Evolutionary conservation across 2,113 vertebrate species (phyloP).

Genomic region (Genyomyrus donnyi): DNA sequence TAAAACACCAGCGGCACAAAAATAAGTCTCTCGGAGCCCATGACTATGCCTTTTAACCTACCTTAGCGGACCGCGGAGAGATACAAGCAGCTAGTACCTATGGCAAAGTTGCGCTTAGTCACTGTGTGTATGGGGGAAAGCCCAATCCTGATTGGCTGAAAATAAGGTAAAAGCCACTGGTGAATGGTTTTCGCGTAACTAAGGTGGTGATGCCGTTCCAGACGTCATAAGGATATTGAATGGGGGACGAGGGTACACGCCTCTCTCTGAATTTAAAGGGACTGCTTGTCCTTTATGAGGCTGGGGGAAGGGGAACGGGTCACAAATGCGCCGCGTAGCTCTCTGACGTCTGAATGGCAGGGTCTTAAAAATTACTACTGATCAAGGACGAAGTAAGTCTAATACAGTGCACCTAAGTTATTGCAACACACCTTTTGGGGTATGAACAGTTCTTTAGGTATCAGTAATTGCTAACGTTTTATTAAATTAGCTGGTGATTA

Average conservation of each 20-base stretch:
- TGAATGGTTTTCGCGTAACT: slow-evolving; percentile 54
- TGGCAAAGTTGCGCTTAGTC: slow-evolving; percentile 42
- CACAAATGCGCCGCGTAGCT: neutral
- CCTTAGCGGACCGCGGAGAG: slow-evolving; percentile 43
- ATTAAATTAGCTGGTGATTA: neutral
- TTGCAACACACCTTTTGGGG: neutral
- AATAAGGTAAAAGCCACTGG: slow-evolving; percentile 54
- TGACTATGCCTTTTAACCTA: slow-evolving; percentile 11
- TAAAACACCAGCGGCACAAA: slow-evolving; percentile 27
- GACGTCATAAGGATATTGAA: slow-evolving; percentile 44
- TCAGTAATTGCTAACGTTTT: neutral
- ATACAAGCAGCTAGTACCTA: slow-evolving; percentile 46
- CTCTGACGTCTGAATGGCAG: neutral
- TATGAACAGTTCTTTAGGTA: neutral
- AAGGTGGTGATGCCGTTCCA: slow-evolving; percentile 54
- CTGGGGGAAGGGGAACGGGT: slow-evolving; percentile 16
- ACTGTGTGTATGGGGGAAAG: slow-evolving; percentile 32
- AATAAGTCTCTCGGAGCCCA: neutral
- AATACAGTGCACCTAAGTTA: neutral
- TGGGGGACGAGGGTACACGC: slow-evolving; percentile 34
- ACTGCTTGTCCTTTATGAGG: slow-evolving; percentile 19
- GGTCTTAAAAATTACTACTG: neutral
- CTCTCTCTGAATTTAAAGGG: slow-evolving; percentile 45
- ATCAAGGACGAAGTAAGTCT: neutral
- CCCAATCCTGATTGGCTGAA: slow-evolving; percentile 55